Conservation (phyloP, 2,888 invertebrate species). For the Ectobius pallidus region DNA sequence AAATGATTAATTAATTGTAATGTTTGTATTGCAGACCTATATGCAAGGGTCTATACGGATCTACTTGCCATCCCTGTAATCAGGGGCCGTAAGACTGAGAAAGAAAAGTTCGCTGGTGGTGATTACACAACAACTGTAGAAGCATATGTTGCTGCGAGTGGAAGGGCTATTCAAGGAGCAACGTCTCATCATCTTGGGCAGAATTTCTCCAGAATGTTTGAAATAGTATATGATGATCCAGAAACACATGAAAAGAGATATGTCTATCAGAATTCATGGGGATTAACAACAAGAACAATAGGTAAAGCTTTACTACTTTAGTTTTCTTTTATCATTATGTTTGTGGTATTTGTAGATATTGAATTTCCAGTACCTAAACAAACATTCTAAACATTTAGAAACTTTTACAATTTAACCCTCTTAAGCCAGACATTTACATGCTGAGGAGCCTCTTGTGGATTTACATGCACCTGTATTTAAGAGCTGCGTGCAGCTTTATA, state of each 20-base stretch:
- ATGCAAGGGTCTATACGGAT: constrained; percentile 89
- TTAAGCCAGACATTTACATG: no score
- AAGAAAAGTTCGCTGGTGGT: constrained; percentile 99
- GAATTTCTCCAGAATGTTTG: constrained; percentile 99
- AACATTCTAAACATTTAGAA: no score
- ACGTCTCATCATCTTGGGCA: constrained; percentile 99
- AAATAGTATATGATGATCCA: constrained; percentile 93
- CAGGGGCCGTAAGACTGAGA: constrained; percentile 95
- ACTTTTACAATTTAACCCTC: neutral
- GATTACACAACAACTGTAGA: constrained; percentile 98
- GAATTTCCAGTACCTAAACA: no score
- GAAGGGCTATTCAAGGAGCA: constrained; percentile 90
- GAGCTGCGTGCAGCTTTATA: no score
- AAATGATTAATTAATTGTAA: no score
- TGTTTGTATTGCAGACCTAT: constrained; percentile 81
- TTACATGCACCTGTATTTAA: no score
- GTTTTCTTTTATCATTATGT: neutral
- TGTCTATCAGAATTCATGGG: constrained; percentile 99
- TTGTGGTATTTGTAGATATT: no score
- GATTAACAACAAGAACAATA: constrained; percentile 95
- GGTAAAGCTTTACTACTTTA: constrained; percentile 58
- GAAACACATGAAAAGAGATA: constrained; percentile 86
- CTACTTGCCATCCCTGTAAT: constrained; percentile 93
- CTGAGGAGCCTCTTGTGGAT: no score
- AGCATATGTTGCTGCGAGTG: constrained; percentile 92